Evolutionary conservation across 1,140 invertebrate genomes (phyloP).

Genomic region (Drosophila pseudoobscura): DNA sequence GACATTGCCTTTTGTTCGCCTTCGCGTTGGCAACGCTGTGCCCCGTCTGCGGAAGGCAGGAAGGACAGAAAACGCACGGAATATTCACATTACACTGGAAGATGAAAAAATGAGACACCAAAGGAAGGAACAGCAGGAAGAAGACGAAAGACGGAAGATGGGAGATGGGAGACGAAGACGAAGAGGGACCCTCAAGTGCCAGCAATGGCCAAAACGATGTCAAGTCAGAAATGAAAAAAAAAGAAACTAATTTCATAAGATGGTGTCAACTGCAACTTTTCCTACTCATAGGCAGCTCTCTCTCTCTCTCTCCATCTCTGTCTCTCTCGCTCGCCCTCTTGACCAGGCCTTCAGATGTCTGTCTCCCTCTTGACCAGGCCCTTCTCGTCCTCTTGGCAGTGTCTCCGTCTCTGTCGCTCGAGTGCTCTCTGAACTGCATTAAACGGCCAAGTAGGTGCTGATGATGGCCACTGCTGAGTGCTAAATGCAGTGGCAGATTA

Average conservation of each 20-base stretch:
- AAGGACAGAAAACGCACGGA: slow-evolving; percentile 32
- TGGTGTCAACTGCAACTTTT: slow-evolving; percentile 68
- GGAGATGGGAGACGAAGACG: neutral
- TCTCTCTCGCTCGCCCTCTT: no score
- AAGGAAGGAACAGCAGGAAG: slow-evolving; percentile 4
- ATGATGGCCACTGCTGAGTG: slow-evolving; percentile 31
- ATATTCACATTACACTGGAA: slow-evolving; percentile 62
- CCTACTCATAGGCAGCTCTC: slow-evolving; percentile 13
- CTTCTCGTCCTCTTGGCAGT: slow-evolving; percentile 10
- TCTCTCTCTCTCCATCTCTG: slow-evolving; percentile 3
- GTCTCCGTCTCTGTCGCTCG: slow-evolving; percentile 2
- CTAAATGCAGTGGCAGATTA: slow-evolving; percentile 54
- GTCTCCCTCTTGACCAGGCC: slow-evolving; percentile 1
- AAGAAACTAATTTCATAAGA: slow-evolving; percentile 62
- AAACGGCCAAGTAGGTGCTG: slow-evolving; percentile 33
- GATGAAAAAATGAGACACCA: slow-evolving; percentile 10
- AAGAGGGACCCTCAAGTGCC: slow-evolving; percentile 29
- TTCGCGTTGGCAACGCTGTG: slow-evolving; percentile 24
- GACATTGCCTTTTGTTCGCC: slow-evolving; percentile 49
- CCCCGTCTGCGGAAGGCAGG: slow-evolving; percentile 3
- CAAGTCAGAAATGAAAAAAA: slow-evolving; percentile 53
- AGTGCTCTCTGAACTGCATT: slow-evolving; percentile 55
- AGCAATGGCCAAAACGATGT: slow-evolving; percentile 53
- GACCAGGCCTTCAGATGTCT: no score
- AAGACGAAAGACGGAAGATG: neutral